These are phyloP conservation scores for Piscicola geometra DNA, from an alignment of 2,888 invertebrate genomes.

Conservation along the genomic window DNA sequence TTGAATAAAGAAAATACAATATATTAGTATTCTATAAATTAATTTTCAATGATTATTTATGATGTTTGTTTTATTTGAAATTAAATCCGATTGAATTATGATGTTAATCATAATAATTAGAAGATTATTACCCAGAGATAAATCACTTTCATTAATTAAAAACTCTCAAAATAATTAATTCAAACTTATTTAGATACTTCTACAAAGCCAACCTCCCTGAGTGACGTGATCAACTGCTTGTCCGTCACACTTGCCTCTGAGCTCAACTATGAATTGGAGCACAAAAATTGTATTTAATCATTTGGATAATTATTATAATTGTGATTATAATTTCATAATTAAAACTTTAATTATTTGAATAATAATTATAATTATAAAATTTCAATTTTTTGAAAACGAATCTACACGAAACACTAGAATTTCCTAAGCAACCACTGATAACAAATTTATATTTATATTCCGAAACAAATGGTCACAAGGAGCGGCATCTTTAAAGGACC, in stretches of 20 bases:
- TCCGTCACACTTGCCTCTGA: not conserved
- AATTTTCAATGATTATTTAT: not conserved
- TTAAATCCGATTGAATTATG: too few species aligned
- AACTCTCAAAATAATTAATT: not conserved
- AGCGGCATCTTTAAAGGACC: too few species aligned
- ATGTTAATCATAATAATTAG: too few species aligned
- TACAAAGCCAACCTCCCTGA: slow-evolving; percentile 16
- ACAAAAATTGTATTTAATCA: too few species aligned
- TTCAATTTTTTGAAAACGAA: too few species aligned
- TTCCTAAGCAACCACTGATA: too few species aligned
- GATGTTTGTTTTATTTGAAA: too few species aligned
- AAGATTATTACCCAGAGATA: too few species aligned
- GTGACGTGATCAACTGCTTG: slow-evolving; percentile 10
- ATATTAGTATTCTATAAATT: not conserved
- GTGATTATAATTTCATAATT: not conserved
- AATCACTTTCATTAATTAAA: not conserved
- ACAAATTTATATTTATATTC: too few species aligned
- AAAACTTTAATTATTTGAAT: too few species aligned
- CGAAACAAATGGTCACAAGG: too few species aligned
- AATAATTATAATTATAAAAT: not conserved
- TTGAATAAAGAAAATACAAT: not conserved
- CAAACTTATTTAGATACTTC: not conserved
- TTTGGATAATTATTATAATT: slow-evolving; percentile 6
- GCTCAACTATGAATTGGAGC: not conserved
- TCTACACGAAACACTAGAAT: too few species aligned